A percentile compares a stretch with the other conserved stretches of the same genome.
Evolutionary conservation across 2,113 vertebrate genomes (phyloP).

Genomic region (Chamaea fasciata): DNA sequence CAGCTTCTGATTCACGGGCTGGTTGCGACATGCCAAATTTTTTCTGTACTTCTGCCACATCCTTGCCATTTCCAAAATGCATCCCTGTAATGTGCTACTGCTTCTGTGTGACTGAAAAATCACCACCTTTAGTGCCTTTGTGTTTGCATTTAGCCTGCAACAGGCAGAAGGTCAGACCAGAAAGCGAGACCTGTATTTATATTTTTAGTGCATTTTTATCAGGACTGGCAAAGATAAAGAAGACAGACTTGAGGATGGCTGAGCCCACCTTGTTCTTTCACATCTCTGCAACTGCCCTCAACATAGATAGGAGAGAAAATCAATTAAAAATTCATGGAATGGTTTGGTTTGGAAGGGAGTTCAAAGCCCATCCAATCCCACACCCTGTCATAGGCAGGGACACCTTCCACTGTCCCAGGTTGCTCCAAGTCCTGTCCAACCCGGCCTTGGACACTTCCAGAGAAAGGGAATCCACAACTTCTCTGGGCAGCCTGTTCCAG

Average conservation of each 20-base stretch:
- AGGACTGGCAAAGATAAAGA: background rate
- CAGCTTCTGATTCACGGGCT: background rate
- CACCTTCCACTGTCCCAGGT: background rate
- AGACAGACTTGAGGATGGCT: background rate
- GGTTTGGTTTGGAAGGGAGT: background rate
- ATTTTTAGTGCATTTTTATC: background rate
- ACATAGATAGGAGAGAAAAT: background rate
- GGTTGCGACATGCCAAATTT: background rate
- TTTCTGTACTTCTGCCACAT: background rate
- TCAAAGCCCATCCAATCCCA: fast-evolving
- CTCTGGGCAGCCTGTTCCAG: background rate
- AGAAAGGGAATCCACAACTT: background rate
- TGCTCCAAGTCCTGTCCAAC: fast-evolving
- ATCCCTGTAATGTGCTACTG: background rate
- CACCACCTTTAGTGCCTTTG: background rate
- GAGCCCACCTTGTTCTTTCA: background rate
- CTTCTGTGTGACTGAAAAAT: background rate
- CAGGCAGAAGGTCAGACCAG: background rate
- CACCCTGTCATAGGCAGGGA: background rate
- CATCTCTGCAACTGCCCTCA: background rate
- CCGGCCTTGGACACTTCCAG: background rate
- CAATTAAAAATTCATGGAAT: background rate
- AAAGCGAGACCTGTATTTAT: background rate
- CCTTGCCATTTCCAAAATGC: background rate
- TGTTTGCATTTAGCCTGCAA: background rate